phyloP scores from a whole-genome alignment of 2,113 vertebrate species.

The Ophiodon elongatus region DNA sequence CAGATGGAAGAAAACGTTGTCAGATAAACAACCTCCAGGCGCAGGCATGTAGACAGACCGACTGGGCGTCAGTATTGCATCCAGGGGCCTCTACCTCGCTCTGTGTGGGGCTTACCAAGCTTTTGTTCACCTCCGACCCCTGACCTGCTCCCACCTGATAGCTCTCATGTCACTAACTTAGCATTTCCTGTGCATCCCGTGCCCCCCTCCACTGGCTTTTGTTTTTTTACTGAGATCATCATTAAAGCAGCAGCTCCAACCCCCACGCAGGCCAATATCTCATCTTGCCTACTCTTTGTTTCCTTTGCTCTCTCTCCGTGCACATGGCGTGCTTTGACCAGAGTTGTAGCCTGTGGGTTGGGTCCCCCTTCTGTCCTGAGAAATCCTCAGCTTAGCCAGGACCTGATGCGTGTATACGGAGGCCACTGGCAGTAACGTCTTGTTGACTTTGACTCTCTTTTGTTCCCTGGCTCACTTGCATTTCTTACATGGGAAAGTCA shows the following conservation, averaged over 20 bases:
- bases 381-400: constrained; percentile 12
- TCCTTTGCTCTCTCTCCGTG: constrained; percentile 10
- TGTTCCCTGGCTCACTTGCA: not conserved
- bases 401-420: not conserved
- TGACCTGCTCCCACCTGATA: constrained; percentile 73
- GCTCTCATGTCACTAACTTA: constrained; percentile 49
- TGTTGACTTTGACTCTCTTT: constrained; percentile 28
- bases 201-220: constrained; percentile 25
- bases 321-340: not conserved
- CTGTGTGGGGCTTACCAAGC: constrained; percentile 65
- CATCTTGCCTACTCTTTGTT: not conserved
- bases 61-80: constrained; percentile 34
- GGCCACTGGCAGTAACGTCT: not conserved
- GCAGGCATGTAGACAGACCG: constrained; percentile 13
- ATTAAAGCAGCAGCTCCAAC: constrained; percentile 14
- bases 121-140: constrained; percentile 79
- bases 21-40: constrained; percentile 14
- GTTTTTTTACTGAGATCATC: constrained; percentile 45
- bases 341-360: not conserved
- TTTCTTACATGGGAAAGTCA: constrained; percentile 1
- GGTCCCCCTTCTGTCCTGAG: constrained; percentile 23
- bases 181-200: constrained; percentile 63
- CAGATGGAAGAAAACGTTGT: constrained; percentile 25
- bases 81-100: constrained; percentile 49
- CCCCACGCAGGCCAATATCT: constrained; percentile 11